Conservation (phyloP, 2,113 vertebrate species). For the Cottus gobio region DNA sequence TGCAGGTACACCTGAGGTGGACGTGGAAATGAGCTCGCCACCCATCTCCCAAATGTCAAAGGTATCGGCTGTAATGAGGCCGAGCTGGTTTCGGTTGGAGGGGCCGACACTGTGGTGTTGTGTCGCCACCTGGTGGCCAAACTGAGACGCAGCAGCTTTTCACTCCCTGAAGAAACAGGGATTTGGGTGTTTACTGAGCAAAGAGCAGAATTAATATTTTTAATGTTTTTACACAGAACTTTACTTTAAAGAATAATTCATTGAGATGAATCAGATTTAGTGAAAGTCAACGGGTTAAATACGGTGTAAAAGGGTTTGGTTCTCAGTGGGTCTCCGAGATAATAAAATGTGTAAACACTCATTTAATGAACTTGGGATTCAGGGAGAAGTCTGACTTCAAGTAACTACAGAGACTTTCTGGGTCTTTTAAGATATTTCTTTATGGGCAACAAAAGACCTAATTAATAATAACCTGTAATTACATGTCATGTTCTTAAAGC, state of each 20-base stretch:
- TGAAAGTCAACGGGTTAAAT: not conserved
- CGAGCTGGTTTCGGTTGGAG: constrained; percentile 32
- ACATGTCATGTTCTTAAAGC: too few relatives aligned
- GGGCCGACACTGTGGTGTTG: constrained; percentile 5
- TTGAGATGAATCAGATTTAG: not conserved
- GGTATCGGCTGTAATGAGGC: constrained; percentile 63
- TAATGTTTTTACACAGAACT: not conserved
- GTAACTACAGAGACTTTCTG: not conserved
- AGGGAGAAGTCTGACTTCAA: not conserved
- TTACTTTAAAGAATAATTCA: not conserved
- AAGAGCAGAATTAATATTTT: not conserved
- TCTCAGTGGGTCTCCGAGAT: not conserved
- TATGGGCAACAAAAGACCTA: too few relatives aligned
- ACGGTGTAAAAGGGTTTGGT: not conserved
- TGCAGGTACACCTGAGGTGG: constrained; percentile 22
- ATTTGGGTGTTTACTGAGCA: not conserved
- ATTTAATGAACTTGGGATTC: not conserved
- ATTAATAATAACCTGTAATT: too few relatives aligned
- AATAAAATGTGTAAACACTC: not conserved
- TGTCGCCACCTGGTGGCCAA: constrained; percentile 59
- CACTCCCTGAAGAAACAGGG: too few relatives aligned
- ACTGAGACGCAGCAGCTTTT: not conserved
- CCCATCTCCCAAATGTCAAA: constrained; percentile 68
- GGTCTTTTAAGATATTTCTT: not conserved
- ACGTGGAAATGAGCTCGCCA: constrained; percentile 22